A percentile compares a stretch with the other conserved stretches of the same genome.
These are phyloP conservation scores for Pinctada fucata DNA, from an alignment of 2,888 invertebrate genomes.

Conservation along the genomic window DNA sequence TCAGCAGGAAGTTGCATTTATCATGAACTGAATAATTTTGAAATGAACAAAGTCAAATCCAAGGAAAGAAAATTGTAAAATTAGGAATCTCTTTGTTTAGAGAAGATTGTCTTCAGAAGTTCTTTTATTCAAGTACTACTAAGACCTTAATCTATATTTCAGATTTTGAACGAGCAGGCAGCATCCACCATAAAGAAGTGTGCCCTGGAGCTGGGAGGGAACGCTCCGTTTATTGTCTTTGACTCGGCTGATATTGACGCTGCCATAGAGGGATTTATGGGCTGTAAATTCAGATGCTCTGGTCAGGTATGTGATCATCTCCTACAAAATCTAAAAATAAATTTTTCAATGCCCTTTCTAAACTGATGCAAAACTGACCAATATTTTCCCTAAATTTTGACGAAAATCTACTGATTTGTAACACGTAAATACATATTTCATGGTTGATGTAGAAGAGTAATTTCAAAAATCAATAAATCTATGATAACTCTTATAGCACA, in stretches of 20 bases:
- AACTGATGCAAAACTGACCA: too few relatives aligned
- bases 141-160: slow-evolving; percentile 27
- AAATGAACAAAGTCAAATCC: too few relatives aligned
- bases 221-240: slow-evolving; percentile 98
- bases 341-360: background rate
- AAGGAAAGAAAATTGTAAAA: too few relatives aligned
- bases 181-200: slow-evolving; percentile 92
- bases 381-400: too few relatives aligned
- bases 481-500: too few relatives aligned
- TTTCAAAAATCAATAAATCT: too few relatives aligned
- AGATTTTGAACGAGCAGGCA: slow-evolving; percentile 86
- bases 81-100: too few relatives aligned
- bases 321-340: background rate
- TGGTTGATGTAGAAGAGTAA: too few relatives aligned
- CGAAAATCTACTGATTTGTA: too few relatives aligned
- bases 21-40: too few relatives aligned
- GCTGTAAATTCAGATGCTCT: slow-evolving; percentile 95
- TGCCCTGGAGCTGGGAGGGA: slow-evolving; percentile 97
- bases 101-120: background rate
- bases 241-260: slow-evolving; percentile 91
- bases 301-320: slow-evolving; percentile 83
- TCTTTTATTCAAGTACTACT: background rate
- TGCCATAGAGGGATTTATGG: slow-evolving; percentile 91
- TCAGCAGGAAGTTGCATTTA: too few relatives aligned
- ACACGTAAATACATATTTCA: too few relatives aligned